Conservation (phyloP, 2,113 vertebrate species). For the Papio anubis region DNA sequence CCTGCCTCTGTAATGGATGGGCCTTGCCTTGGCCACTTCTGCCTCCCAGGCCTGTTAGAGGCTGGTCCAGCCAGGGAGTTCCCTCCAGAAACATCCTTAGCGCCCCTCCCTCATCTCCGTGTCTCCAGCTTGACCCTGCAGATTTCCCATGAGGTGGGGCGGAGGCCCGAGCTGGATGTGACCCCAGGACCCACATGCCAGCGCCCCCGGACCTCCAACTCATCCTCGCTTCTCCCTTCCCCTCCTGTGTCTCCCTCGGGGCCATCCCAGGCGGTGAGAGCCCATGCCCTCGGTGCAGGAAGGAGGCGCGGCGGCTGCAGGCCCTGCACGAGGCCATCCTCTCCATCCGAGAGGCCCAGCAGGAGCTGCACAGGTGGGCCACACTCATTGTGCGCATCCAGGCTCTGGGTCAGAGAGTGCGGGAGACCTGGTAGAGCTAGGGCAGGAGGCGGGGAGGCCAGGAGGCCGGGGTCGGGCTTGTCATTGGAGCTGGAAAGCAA, state of each 20-base stretch:
- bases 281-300: conserved; percentile 89
- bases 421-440: fast-evolving
- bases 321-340: conserved; percentile 90
- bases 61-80: background rate
- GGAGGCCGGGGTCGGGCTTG: fast-evolving
- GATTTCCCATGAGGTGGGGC: background rate
- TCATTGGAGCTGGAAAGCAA: background rate
- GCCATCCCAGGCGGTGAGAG: conserved; percentile 84
- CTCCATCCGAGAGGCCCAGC: conserved; percentile 92
- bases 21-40: background rate
- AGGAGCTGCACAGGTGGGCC: conserved; percentile 94
- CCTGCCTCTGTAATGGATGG: fast-evolving
- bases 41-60: background rate
- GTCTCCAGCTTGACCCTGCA: background rate
- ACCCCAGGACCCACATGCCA: fast-evolving
- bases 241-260: background rate
- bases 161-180: fast-evolving
- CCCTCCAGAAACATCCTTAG: background rate
- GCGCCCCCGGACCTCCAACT: background rate
- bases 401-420: fast-evolving
- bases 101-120: background rate
- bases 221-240: background rate
- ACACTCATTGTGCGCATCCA: background rate
- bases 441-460: too few relatives aligned
- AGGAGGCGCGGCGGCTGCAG: conserved; percentile 89